phyloP scores from a whole-genome alignment of 30 jellyfish, hydroid and myxozoan species.

The Haliclystus octoradiatus region DNA sequence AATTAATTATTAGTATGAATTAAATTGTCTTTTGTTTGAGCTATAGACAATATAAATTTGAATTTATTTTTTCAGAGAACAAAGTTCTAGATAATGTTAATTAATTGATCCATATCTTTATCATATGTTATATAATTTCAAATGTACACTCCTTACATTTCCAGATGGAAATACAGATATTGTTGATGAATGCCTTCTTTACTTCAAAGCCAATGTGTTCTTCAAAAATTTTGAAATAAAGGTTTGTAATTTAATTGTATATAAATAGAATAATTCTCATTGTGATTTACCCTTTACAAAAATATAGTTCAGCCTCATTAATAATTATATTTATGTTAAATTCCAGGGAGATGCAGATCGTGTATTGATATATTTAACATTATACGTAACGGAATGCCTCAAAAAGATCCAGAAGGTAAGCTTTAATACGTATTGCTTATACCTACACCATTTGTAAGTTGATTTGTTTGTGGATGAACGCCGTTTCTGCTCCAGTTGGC shows the following conservation, averaged over 20 bases:
- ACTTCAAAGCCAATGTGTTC: constrained; percentile 92
- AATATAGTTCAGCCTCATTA: too few species aligned
- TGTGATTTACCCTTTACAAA: neutral
- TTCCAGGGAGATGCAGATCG: constrained; percentile 91
- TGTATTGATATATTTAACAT: constrained; percentile 54
- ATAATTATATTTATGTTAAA: too few species aligned
- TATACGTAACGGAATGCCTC: constrained; percentile 80
- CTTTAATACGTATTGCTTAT: neutral
- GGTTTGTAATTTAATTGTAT: constrained; percentile 31
- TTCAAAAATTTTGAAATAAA: constrained; percentile 86
- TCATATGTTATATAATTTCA: neutral
- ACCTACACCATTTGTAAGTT: neutral
- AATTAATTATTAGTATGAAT: too few species aligned
- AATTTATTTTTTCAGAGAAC: too few species aligned
- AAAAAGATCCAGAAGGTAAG: constrained; percentile 71
- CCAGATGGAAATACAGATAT: constrained; percentile 69
- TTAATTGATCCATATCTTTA: too few species aligned
- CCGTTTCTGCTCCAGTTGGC: too few species aligned
- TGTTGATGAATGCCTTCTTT: constrained; percentile 75
- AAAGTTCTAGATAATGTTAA: too few species aligned
- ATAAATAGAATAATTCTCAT: too few species aligned
- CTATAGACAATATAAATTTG: too few species aligned
- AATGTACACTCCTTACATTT: neutral
- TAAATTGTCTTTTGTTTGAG: too few species aligned
- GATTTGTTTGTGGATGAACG: neutral